Percentiles rank a stretch among this genome's conserved stretches.
These are phyloP conservation scores for Melanostoma mellinum DNA, from an alignment of 2,888 invertebrate species.

Conservation along the genomic window DNA sequence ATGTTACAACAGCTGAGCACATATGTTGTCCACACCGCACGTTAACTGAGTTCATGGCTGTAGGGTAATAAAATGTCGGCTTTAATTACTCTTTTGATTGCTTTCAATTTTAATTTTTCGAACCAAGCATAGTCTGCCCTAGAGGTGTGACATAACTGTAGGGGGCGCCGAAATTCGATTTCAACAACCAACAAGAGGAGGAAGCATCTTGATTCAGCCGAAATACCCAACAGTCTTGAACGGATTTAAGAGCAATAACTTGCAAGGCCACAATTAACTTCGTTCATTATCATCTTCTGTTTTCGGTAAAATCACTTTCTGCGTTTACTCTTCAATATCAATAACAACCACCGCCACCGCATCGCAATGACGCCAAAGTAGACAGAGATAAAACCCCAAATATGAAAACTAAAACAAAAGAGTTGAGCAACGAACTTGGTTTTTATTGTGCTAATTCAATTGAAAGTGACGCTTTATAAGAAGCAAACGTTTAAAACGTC, in stretches of 20 bases:
- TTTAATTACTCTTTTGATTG: constrained; percentile 3
- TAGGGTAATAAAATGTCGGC: constrained; percentile 25
- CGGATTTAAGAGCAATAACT: constrained; percentile 1
- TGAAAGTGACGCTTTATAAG: constrained; percentile 10
- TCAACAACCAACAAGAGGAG: not conserved
- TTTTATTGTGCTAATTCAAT: constrained; percentile 11
- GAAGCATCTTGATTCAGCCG: constrained; percentile 15
- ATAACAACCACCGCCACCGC: not conserved
- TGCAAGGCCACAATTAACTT: constrained; percentile 48
- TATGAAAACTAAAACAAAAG: constrained; percentile 62
- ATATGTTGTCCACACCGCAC: too few relatives aligned
- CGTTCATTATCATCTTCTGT: constrained; percentile 21
- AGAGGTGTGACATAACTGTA: constrained; percentile 22
- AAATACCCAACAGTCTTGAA: constrained; percentile 4
- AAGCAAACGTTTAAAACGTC: constrained; percentile 25
- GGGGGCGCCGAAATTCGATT: not conserved
- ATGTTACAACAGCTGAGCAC: not conserved
- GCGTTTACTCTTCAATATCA: constrained; percentile 11
- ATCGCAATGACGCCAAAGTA: constrained; percentile 26
- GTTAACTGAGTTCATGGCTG: not conserved
- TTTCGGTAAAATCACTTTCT: constrained; percentile 1
- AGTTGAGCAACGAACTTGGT: constrained; percentile 68
- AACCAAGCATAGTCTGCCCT: too few relatives aligned
- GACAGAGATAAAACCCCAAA: constrained; percentile 20
- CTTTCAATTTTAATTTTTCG: too few relatives aligned